Percentiles rank a stretch among this genome's conserved stretches.
Evolutionary conservation across 2,113 vertebrate genomes (phyloP).

Genomic region (Eleginops maclovinus): DNA sequence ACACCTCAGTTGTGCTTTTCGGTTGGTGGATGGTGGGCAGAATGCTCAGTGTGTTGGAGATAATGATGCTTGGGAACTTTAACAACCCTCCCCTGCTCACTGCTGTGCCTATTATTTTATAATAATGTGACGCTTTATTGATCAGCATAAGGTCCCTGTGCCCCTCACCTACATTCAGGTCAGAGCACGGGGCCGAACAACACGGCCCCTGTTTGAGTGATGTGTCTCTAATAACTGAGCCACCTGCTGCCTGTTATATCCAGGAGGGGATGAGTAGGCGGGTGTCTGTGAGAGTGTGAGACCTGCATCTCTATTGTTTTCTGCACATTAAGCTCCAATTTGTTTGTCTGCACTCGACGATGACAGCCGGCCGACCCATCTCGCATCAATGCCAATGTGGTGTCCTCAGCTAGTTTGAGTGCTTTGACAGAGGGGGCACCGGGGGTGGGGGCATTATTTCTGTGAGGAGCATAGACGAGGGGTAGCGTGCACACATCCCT

Average conservation of each 20-base stretch:
- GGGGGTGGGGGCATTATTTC: slow-evolving; percentile 16
- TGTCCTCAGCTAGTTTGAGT: slow-evolving; percentile 41
- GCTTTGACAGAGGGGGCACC: slow-evolving; percentile 32
- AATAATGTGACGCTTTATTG: slow-evolving; percentile 39
- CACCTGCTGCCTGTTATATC: slow-evolving; percentile 33
- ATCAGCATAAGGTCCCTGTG: slow-evolving; percentile 10
- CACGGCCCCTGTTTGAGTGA: slow-evolving; percentile 45
- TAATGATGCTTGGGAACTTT: slow-evolving; percentile 20
- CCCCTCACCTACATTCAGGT: slow-evolving; percentile 27
- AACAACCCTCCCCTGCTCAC: slow-evolving; percentile 2
- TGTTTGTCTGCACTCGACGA: slow-evolving; percentile 52
- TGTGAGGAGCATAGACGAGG: slow-evolving; percentile 12
- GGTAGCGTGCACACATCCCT: neutral
- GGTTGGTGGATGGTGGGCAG: slow-evolving; percentile 11
- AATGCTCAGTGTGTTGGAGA: neutral
- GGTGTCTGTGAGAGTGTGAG: slow-evolving; percentile 48
- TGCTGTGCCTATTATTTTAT: slow-evolving; percentile 37
- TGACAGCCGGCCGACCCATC: slow-evolving; percentile 47
- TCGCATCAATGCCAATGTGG: slow-evolving; percentile 29
- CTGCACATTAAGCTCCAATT: slow-evolving; percentile 59
- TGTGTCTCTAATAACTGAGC: slow-evolving; percentile 55
- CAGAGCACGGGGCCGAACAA: slow-evolving; percentile 25
- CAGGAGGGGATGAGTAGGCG: slow-evolving; percentile 29
- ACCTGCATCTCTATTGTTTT: slow-evolving; percentile 59
- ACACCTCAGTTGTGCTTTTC: neutral